Conservation (phyloP, 2,888 invertebrate species). For the Morpho helenor region DNA sequence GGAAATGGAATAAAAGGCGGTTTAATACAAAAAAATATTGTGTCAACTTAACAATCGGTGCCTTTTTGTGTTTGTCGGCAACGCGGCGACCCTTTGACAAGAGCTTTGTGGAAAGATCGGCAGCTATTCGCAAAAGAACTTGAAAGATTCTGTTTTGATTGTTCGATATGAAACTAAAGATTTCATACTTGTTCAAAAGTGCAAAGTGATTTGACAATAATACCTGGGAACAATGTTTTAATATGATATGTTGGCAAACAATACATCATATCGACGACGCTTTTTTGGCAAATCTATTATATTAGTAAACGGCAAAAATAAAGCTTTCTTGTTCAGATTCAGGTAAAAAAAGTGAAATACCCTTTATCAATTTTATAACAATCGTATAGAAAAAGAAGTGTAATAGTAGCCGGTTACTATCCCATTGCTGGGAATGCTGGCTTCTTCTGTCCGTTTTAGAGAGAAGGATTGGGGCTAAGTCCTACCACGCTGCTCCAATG, state of each 20-base stretch:
- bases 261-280: conserved; percentile 7
- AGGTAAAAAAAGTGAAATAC: too few species aligned
- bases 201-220: conserved; percentile 46
- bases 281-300: background rate
- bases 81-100: conserved; percentile 38
- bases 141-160: conserved; percentile 62
- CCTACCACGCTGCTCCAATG: too few species aligned
- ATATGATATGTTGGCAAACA: conserved; percentile 50
- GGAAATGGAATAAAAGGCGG: conserved; percentile 32
- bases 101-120: conserved; percentile 58
- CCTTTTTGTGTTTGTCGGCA: conserved; percentile 51
- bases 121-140: conserved; percentile 50
- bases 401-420: too few species aligned
- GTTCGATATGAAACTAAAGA: conserved; percentile 59
- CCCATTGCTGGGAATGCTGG: too few species aligned
- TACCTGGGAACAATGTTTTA: conserved; percentile 41
- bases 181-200: conserved; percentile 52
- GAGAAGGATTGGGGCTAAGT: too few species aligned
- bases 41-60: conserved; percentile 41
- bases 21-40: conserved; percentile 46
- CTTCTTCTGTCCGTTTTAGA: too few species aligned
- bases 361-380: too few species aligned
- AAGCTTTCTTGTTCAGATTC: too few species aligned
- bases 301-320: background rate
- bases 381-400: too few species aligned